Conservation (phyloP, 2,113 vertebrate species). For the Nerophis ophidion region DNA sequence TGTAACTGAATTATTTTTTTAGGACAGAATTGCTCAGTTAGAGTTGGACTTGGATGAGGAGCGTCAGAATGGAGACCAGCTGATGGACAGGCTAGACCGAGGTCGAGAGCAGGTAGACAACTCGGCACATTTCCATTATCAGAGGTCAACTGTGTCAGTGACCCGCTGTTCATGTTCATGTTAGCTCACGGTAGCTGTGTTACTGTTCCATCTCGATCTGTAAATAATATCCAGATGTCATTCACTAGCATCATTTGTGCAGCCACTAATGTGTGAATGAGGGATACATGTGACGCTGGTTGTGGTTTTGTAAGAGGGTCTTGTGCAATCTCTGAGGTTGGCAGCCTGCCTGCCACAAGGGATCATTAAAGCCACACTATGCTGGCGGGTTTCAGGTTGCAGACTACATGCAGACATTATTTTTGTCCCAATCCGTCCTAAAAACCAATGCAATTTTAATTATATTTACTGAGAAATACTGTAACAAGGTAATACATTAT, state of each 20-base stretch:
- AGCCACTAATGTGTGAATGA: conserved; percentile 40
- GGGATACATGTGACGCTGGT: conserved; percentile 20
- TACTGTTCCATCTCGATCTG: conserved; percentile 39
- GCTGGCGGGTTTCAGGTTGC: conserved; percentile 44
- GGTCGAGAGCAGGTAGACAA: conserved; percentile 86
- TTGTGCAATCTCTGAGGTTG: conserved; percentile 59
- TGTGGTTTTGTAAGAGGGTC: conserved; percentile 62
- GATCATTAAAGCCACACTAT: conserved; percentile 54
- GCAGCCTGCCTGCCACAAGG: conserved; percentile 51
- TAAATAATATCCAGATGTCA: conserved; percentile 43
- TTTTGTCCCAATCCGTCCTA: conserved; percentile 29
- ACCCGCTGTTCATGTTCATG: conserved; percentile 24
- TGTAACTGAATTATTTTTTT: conserved; percentile 20
- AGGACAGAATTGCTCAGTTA: conserved; percentile 86
- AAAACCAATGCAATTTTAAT: conserved; percentile 35
- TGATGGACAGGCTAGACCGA: conserved; percentile 84
- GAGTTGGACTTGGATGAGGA: conserved; percentile 92
- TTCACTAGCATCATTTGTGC: conserved; percentile 45
- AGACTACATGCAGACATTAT: conserved; percentile 47
- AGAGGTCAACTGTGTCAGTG: conserved; percentile 29
- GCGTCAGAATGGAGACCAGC: conserved; percentile 82
- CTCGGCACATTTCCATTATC: conserved; percentile 35
- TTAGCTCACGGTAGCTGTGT: conserved; percentile 24
- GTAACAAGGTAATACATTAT: not conserved
- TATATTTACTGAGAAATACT: not conserved